Evolutionary conservation across 2,797 vertebrate genomes (phyloP).

Genomic region (Poeciliopsis presidionis): DNA sequence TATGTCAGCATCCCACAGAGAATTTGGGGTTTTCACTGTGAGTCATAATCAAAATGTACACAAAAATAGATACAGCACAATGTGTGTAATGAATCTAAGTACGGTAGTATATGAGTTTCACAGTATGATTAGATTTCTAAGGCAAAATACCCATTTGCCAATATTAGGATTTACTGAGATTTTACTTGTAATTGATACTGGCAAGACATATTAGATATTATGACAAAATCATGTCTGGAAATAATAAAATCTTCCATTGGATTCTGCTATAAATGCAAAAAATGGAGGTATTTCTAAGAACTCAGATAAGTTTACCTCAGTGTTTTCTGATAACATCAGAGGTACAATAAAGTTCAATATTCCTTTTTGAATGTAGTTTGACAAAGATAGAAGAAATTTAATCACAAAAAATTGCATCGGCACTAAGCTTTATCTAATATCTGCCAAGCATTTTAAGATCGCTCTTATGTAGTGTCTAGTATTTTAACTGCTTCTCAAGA

Average conservation of each 20-base stretch:
- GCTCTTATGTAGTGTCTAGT: conserved; percentile 9
- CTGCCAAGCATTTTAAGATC: not conserved
- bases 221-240: not conserved
- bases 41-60: not conserved
- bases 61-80: not conserved
- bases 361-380: not conserved
- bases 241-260: not conserved
- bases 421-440: no score
- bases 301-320: not conserved
- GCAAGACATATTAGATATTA: not conserved
- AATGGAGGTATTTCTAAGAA: not conserved
- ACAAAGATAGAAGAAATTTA: not conserved
- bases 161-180: not conserved
- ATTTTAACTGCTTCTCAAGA: conserved; percentile 30
- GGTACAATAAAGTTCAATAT: not conserved
- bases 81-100: not conserved
- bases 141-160: not conserved
- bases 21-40: not conserved
- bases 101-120: not conserved
- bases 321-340: not conserved
- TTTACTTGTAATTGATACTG: not conserved
- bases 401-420: not conserved
- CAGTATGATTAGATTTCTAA: not conserved
- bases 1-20: not conserved
- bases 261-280: not conserved